A percentile compares a stretch with the other conserved stretches of the same genome.
Conservation (phyloP, 1,140 invertebrate genomes). For the Leptinotarsa defecta region DNA sequence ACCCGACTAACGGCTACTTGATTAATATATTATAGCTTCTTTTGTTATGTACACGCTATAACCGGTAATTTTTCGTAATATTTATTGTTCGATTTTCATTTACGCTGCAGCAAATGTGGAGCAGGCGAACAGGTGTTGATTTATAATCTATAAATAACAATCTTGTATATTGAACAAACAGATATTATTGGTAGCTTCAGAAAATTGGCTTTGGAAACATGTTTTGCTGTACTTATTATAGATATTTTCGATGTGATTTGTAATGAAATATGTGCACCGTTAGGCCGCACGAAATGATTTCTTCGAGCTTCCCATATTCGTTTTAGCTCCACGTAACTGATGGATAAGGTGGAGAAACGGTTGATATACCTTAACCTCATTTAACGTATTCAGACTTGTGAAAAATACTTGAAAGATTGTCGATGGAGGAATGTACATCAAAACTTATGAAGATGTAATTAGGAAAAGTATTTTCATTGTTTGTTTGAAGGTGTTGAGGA, state of each 20-base stretch:
- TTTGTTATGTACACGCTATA: conserved; percentile 3
- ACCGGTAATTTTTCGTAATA: neutral
- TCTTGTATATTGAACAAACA: neutral
- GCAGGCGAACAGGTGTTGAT: neutral
- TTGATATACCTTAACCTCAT: too few species aligned
- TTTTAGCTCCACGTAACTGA: too few species aligned
- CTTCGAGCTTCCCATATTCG: too few species aligned
- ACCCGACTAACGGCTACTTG: neutral
- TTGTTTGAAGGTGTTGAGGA: too few species aligned
- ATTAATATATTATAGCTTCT: conserved; percentile 6
- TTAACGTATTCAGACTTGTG: too few species aligned
- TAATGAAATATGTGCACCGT: neutral
- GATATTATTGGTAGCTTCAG: neutral
- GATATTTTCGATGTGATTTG: neutral
- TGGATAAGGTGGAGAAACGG: too few species aligned
- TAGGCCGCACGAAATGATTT: too few species aligned
- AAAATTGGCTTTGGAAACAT: neutral
- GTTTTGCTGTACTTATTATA: neutral
- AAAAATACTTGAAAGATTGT: too few species aligned
- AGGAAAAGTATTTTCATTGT: too few species aligned
- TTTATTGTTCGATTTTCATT: neutral
- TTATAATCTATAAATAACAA: neutral
- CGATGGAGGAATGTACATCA: too few species aligned
- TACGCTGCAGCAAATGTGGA: neutral
- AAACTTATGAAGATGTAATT: too few species aligned